These are phyloP conservation scores for Xiphorhynchus elegans DNA, from an alignment of 2,113 vertebrate genomes.

Conservation along the genomic window DNA sequence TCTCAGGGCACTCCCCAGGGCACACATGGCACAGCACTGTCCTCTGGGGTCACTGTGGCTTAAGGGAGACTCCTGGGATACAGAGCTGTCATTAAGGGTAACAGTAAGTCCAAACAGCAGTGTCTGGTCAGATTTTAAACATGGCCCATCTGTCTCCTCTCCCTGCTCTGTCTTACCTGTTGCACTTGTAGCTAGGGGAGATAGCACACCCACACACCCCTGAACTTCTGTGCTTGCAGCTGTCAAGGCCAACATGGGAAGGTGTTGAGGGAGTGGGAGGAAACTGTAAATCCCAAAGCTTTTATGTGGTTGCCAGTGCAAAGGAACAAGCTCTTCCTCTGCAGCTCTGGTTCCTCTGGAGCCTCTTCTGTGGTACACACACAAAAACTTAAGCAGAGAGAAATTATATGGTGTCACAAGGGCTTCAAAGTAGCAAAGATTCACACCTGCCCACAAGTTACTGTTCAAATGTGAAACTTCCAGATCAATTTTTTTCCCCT, in stretches of 20 bases:
- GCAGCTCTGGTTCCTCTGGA: not conserved
- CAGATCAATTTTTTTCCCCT: not conserved
- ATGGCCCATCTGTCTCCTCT: not conserved
- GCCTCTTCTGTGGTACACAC: not conserved
- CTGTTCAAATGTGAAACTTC: not conserved
- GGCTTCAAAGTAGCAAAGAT: constrained; percentile 8
- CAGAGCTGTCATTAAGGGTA: not conserved
- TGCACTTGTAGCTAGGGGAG: not conserved
- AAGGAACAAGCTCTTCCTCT: not conserved
- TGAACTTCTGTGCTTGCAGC: not conserved
- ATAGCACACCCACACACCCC: not conserved
- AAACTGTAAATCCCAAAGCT: not conserved
- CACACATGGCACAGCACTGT: not conserved
- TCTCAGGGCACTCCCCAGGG: not conserved
- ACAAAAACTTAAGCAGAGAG: not conserved
- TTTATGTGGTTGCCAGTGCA: constrained; percentile 4
- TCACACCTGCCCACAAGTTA: not conserved
- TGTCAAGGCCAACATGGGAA: not conserved
- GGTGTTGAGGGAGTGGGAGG: not conserved
- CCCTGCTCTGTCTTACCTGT: not conserved
- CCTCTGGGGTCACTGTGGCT: not conserved
- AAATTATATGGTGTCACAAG: not conserved
- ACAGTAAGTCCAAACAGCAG: not conserved
- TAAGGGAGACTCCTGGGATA: not conserved
- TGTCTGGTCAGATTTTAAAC: not conserved